Percentiles rank a stretch among this genome's conserved stretches.
These are phyloP conservation scores for Drosophila neoperkinsi DNA, from an alignment of 2,888 invertebrate genomes.

Conservation along the genomic window DNA sequence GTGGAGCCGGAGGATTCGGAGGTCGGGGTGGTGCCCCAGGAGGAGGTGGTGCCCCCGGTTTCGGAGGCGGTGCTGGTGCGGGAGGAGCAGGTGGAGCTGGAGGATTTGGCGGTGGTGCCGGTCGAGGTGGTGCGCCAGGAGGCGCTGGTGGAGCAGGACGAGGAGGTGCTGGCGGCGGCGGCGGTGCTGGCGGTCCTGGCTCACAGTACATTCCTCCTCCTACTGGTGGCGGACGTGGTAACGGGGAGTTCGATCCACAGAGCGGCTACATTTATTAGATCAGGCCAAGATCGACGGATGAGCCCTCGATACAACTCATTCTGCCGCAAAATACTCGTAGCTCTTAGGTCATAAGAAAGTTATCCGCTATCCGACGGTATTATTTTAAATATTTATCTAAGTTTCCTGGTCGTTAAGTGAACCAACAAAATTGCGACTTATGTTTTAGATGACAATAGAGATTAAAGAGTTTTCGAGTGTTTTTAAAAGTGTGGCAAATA, in stretches of 20 bases:
- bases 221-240: conserved; percentile 80
- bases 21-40: conserved; percentile 47
- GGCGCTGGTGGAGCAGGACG: conserved; percentile 26
- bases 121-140: conserved; percentile 28
- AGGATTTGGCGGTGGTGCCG: conserved; percentile 43
- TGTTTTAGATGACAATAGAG: conserved; percentile 30
- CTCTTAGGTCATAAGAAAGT: conserved; percentile 15
- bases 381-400: conserved; percentile 40
- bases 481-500: conserved; percentile 18
- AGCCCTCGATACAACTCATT: conserved; percentile 57
- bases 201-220: conserved; percentile 65
- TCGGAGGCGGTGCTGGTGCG: conserved; percentile 23
- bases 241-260: conserved; percentile 85
- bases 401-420: conserved; percentile 12
- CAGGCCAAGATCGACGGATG: conserved; percentile 40
- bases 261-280: conserved; percentile 86
- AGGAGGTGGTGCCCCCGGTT: conserved; percentile 2
- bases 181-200: conserved; percentile 63
- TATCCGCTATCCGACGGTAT: conserved; percentile 15
- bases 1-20: conserved; percentile 74
- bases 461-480: conserved; percentile 33
- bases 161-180: conserved; percentile 42
- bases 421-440: conserved; percentile 31
- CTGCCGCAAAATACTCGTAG: conserved; percentile 76
- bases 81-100: conserved; percentile 12